Conservation (phyloP, 2,888 invertebrate species). For the Catocala fraxini region DNA sequence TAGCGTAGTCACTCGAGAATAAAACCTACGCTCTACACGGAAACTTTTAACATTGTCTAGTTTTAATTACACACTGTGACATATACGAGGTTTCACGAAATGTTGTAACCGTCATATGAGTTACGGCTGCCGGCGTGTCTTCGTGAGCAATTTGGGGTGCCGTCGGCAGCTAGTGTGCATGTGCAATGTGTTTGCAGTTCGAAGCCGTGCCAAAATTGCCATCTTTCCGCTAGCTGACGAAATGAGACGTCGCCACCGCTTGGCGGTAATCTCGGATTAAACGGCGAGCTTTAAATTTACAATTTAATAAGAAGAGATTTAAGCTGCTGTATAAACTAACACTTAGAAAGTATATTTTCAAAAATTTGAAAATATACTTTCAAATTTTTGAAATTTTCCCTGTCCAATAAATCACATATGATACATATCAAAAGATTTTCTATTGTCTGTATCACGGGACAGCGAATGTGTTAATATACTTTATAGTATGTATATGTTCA, state of each 20-base stretch:
- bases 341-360: too few relatives aligned
- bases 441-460: too few relatives aligned
- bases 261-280: conserved; percentile 59
- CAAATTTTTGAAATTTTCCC: too few relatives aligned
- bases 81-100: conserved; percentile 61
- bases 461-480: too few relatives aligned
- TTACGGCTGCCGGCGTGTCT: conserved; percentile 73
- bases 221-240: conserved; percentile 69
- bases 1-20: conserved; percentile 9
- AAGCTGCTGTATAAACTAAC: neutral
- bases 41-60: conserved; percentile 15
- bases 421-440: too few relatives aligned
- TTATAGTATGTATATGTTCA: too few relatives aligned
- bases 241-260: conserved; percentile 54
- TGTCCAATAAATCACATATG: too few relatives aligned
- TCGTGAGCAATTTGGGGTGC: conserved; percentile 82
- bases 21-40: neutral
- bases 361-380: too few relatives aligned
- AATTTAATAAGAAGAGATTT: conserved; percentile 24
- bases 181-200: conserved; percentile 67
- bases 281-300: conserved; percentile 33
- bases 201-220: conserved; percentile 79
- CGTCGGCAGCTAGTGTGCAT: conserved; percentile 61
- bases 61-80: conserved; percentile 53
- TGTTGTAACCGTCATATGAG: conserved; percentile 73